phyloP scores from a whole-genome alignment of 1,140 invertebrate species.

The Drosophila truncata region DNA sequence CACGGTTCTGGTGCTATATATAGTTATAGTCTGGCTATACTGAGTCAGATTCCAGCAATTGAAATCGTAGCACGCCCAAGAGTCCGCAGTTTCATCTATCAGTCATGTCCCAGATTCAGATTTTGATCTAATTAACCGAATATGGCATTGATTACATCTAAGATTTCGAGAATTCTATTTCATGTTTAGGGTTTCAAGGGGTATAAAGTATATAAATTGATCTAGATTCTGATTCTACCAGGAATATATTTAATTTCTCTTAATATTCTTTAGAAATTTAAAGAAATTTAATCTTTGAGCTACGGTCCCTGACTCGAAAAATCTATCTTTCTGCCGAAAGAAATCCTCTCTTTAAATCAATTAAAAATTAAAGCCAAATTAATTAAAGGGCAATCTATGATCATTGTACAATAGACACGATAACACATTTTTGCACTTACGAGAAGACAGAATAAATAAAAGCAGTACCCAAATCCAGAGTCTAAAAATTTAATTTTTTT shows the following conservation, averaged over 20 bases:
- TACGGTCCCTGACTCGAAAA: neutral
- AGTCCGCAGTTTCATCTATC: conserved; percentile 11
- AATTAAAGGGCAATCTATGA: neutral
- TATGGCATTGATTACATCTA: conserved; percentile 1
- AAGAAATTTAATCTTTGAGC: too few relatives aligned
- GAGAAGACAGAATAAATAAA: neutral
- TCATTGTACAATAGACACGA: neutral
- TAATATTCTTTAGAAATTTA: neutral
- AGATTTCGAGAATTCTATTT: conserved; percentile 1
- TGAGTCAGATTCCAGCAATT: conserved; percentile 40
- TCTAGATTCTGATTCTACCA: neutral
- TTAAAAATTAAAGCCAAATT: neutral
- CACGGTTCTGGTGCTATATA: conserved; percentile 21
- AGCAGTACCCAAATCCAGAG: neutral
- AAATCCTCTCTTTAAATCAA: neutral
- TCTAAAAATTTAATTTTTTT: neutral
- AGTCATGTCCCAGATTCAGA: conserved; percentile 23
- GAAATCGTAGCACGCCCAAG: conserved; percentile 17
- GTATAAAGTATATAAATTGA: neutral
- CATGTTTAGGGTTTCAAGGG: neutral
- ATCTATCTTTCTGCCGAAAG: neutral
- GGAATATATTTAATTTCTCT: neutral
- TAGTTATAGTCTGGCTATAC: conserved; percentile 25
- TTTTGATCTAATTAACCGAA: conserved; percentile 10
- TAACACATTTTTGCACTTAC: conserved; percentile 7